Conservation (phyloP, 2,113 vertebrate species). For the Tauraco erythrolophus region DNA sequence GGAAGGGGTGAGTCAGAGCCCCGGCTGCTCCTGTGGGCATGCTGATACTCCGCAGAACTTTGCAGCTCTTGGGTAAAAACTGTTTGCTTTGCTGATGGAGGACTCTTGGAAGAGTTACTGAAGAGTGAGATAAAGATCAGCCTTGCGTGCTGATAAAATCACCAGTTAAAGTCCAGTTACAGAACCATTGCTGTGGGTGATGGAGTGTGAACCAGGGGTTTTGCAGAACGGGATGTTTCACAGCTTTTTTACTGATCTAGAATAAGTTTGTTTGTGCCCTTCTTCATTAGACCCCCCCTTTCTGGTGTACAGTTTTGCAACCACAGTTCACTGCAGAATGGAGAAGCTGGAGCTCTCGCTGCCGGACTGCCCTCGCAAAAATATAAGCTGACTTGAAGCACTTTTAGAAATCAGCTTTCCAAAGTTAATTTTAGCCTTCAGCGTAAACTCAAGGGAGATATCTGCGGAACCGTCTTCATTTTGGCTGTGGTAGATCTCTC, state of each 20-base stretch:
- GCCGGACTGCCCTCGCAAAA: background rate
- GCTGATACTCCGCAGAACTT: background rate
- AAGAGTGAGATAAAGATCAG: background rate
- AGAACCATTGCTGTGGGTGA: background rate
- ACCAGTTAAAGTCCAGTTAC: background rate
- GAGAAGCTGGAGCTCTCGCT: constrained; percentile 7
- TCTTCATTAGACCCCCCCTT: background rate
- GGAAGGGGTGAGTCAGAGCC: background rate
- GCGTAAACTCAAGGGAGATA: background rate
- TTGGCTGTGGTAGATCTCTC: background rate
- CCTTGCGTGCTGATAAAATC: background rate
- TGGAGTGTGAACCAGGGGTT: background rate
- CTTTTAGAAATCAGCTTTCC: background rate
- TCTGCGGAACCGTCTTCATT: constrained; percentile 22
- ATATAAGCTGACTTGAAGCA: background rate
- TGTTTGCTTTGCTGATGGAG: background rate
- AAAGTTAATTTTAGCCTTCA: constrained; percentile 43
- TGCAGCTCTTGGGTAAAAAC: background rate
- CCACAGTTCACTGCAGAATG: background rate
- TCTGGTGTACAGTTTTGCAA: background rate
- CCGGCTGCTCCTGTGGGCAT: background rate
- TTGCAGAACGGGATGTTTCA: background rate
- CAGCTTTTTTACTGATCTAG: background rate
- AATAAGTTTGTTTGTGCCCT: background rate
- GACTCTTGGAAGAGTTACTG: background rate